These are phyloP conservation scores for Metellina segmentata DNA, from an alignment of 2,888 invertebrate species.

Conservation along the genomic window DNA sequence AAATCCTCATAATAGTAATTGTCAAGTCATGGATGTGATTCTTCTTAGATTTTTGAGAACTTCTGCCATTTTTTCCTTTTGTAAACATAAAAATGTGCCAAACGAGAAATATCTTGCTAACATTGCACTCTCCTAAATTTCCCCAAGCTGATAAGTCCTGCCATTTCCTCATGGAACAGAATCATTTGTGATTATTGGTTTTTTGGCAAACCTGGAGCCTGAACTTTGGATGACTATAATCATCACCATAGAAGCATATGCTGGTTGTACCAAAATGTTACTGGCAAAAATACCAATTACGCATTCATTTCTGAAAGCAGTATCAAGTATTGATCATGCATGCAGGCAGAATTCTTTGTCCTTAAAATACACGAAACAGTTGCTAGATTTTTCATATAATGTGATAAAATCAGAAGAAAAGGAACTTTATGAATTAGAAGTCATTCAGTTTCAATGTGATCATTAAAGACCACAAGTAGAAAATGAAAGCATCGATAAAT, in stretches of 20 bases:
- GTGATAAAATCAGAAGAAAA: not conserved
- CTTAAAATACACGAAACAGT: constrained; percentile 8
- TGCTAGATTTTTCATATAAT: not conserved
- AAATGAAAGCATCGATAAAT: constrained; percentile 6
- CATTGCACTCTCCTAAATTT: no score
- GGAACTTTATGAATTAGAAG: constrained; percentile 9
- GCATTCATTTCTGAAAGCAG: constrained; percentile 14
- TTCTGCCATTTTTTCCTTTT: no score
- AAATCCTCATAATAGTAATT: no score
- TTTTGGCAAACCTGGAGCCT: no score
- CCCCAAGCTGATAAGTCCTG: no score
- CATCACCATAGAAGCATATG: constrained; percentile 6
- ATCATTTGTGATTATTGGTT: no score
- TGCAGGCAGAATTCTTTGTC: constrained; percentile 2
- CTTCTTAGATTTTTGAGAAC: no score
- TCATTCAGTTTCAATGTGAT: not conserved
- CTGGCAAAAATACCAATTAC: constrained; percentile 30
- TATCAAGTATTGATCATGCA: constrained; percentile 7
- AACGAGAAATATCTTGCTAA: no score
- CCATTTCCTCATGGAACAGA: no score
- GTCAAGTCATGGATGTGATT: no score
- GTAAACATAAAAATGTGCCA: no score
- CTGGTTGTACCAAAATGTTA: constrained; percentile 7
- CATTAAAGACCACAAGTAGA: not conserved
- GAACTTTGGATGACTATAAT: no score